Evolutionary conservation across 2,797 vertebrate species (phyloP).

Genomic region (Trachops cirrhosus): DNA sequence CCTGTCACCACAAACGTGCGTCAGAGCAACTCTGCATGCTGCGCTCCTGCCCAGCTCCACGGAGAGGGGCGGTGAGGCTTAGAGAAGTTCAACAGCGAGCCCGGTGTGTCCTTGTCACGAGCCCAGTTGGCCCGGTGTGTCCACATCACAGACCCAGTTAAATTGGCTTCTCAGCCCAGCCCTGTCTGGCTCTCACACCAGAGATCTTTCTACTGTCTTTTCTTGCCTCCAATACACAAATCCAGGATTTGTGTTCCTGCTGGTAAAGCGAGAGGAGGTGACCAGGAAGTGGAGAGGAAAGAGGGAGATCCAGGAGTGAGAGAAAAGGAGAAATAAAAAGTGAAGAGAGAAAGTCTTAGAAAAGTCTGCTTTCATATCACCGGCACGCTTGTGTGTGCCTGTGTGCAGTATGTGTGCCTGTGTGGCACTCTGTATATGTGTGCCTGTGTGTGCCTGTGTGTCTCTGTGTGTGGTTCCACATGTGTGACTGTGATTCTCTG

Average conservation of each 20-base stretch:
- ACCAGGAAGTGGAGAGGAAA: neutral
- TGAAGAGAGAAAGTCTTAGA: neutral
- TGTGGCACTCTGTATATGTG: neutral
- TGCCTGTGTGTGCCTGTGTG: neutral
- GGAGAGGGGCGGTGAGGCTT: neutral
- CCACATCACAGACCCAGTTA: too few relatives aligned
- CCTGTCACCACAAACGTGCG: fast-evolving
- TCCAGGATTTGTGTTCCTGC: neutral
- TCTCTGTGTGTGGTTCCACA: neutral
- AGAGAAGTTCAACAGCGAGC: too few relatives aligned
- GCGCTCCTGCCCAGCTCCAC: neutral
- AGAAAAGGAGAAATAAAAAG: neutral
- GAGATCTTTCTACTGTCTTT: neutral
- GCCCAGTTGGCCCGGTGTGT: too few relatives aligned
- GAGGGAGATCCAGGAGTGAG: neutral
- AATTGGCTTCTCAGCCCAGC: neutral
- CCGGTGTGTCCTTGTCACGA: neutral
- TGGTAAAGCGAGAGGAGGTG: neutral
- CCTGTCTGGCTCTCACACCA: neutral
- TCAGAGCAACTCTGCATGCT: neutral
- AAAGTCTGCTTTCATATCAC: neutral
- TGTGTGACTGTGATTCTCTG: too few relatives aligned
- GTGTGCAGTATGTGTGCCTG: neutral
- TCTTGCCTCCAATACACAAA: neutral
- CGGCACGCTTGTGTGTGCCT: neutral